A percentile compares a stretch with the other conserved stretches of the same genome.
Conservation (phyloP, 1,140 invertebrate species). For the Araneus ventricosus region DNA sequence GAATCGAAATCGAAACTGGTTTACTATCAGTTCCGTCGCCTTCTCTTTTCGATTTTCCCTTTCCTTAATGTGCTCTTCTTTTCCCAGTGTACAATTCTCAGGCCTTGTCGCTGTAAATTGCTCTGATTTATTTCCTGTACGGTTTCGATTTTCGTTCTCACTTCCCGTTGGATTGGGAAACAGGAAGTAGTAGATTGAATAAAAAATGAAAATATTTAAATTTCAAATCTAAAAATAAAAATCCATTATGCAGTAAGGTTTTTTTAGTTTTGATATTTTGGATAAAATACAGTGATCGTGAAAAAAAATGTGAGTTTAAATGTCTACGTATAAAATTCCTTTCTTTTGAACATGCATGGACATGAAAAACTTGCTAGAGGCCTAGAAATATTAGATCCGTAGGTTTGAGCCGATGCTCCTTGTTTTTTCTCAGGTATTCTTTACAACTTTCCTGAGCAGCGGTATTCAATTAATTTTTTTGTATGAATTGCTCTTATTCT, state of each 20-base stretch:
- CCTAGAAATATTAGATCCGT: no score
- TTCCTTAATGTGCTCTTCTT: neutral
- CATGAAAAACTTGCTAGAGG: no score
- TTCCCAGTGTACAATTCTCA: neutral
- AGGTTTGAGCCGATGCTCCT: no score
- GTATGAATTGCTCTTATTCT: no score
- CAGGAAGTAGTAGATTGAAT: no score
- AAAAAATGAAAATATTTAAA: neutral
- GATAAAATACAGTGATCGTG: no score
- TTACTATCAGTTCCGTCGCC: slow-evolving; percentile 24
- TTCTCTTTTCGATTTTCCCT: slow-evolving; percentile 35
- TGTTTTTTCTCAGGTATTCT: neutral
- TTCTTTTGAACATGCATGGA: no score
- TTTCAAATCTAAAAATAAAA: neutral
- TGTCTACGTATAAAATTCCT: no score
- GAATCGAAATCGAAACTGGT: slow-evolving; percentile 57
- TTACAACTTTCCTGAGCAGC: no score
- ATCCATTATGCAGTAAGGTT: neutral
- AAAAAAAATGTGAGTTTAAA: no score
- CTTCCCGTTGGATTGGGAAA: no score
- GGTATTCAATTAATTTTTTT: no score
- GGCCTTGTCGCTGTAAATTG: neutral
- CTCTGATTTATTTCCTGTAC: slow-evolving; percentile 11
- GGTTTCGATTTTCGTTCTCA: neutral
- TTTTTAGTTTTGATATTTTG: neutral